Base-by-base conservation (phyloP, 23 tunicate genomes). In the Styela plicata region DNA sequence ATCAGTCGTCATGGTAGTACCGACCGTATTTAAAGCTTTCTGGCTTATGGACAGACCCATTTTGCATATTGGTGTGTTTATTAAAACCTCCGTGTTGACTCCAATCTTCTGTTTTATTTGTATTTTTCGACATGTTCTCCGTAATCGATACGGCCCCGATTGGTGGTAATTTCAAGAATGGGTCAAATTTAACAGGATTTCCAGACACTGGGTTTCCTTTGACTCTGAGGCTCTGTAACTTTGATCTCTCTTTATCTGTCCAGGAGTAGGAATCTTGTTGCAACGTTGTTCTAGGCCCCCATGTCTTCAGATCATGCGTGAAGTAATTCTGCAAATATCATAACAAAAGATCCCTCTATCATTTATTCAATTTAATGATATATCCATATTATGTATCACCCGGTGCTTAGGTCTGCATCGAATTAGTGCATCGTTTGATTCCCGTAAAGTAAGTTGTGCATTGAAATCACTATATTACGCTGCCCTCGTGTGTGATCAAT, bases 211-310 rank as follows among this genome's bases (percentile, higher is more conserved):
- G 65, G 69, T 90, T 85, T 24, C 70, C 86, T 19, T 82, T 80
- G 70, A 83, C 87, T n/a, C 98, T 80, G 73, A 93, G 57, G 17
- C 84, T 75, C 13, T 85, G 69, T 22, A 93, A 76, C 44, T 88
- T 78, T 19, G 36, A 44, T 53, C 93, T 83, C 33, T 93, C 93
- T 16, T 77, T 85, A 36, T 82, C 87, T 0, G 93, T 88, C 98
- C 98, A 93, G 30, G 93, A 85, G 69, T 93, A 93, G 7, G 98
- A 93, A 73, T 93, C 98, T 34, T 62, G 69, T 70, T 93, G 98
- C 18, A 63, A 70, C 17, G 35, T 69, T 19, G 89, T 44, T 7
- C 93, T 36, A 63, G 98, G 98, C 1, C 98, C 98, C 98, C 98
- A 93, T 13, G 84, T 52, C n/a, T 57, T 73, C 0, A 93, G 79